Conservation (phyloP, 2,888 invertebrate genomes). For the Dascillus cervinus region DNA sequence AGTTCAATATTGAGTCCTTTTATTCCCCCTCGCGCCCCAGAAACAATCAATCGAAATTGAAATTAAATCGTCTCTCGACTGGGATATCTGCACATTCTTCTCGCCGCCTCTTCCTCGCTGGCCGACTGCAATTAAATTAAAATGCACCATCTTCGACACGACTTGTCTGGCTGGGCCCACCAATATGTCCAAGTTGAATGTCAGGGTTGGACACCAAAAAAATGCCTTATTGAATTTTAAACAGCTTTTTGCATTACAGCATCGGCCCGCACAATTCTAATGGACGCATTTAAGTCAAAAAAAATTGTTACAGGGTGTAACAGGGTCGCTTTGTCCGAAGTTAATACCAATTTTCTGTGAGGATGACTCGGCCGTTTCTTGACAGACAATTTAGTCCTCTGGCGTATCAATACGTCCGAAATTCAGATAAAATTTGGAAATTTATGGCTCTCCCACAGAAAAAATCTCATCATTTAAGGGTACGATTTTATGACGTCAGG, state of each 20-base stretch:
- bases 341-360: conserved; percentile 24
- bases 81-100: not conserved
- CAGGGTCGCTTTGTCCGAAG: conserved; percentile 9
- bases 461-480: conserved; percentile 6
- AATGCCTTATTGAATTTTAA: conserved; percentile 21
- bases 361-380: conserved; percentile 22
- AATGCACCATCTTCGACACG: conserved; percentile 2
- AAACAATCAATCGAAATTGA: conserved; percentile 2
- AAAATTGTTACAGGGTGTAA: no score
- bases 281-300: not conserved
- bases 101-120: no score
- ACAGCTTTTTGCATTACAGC: conserved; percentile 18
- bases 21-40: no score
- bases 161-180: conserved; percentile 8
- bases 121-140: no score
- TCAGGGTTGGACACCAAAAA: conserved; percentile 17
- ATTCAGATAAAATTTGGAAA: not conserved
- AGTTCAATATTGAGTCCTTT: no score
- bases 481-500: conserved; percentile 24
- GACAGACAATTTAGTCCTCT: conserved; percentile 24
- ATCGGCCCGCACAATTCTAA: not conserved
- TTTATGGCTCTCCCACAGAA: not conserved
- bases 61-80: conserved; percentile 1
- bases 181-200: conserved; percentile 18
- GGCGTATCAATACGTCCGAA: conserved; percentile 18